Conservation (phyloP, 2,797 vertebrate species). For the Anolis apletophallus region DNA sequence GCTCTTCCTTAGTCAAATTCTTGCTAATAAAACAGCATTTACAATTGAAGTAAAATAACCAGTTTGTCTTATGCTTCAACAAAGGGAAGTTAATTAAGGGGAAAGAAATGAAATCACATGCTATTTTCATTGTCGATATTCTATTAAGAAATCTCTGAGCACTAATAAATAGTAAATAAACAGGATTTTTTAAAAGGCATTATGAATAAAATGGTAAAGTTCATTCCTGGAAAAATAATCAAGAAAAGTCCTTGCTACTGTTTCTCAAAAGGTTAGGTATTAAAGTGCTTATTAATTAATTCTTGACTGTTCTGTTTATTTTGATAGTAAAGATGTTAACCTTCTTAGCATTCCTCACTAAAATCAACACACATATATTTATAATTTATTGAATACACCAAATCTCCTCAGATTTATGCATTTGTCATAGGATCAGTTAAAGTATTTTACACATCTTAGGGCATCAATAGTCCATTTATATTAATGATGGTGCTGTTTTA, state of each 20-base stretch:
- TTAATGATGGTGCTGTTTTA: neutral
- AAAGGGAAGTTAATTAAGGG: neutral
- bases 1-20: constrained; percentile 12
- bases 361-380: neutral
- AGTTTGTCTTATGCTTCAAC: constrained; percentile 13
- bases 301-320: neutral
- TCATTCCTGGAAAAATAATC: neutral
- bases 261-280: too few species aligned
- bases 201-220: neutral
- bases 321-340: neutral
- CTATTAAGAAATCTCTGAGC: constrained; percentile 9
- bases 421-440: neutral
- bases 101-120: neutral
- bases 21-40: neutral
- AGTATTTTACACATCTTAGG: too few species aligned
- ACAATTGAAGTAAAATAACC: neutral
- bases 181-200: neutral
- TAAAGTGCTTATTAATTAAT: neutral
- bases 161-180: neutral
- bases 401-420: neutral
- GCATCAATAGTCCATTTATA: too few species aligned
- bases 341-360: neutral
- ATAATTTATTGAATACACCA: neutral
- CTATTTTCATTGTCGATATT: neutral
- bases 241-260: too few species aligned